Conservation (phyloP, 2,888 invertebrate genomes). For the Cosmorhoe ocellata region DNA sequence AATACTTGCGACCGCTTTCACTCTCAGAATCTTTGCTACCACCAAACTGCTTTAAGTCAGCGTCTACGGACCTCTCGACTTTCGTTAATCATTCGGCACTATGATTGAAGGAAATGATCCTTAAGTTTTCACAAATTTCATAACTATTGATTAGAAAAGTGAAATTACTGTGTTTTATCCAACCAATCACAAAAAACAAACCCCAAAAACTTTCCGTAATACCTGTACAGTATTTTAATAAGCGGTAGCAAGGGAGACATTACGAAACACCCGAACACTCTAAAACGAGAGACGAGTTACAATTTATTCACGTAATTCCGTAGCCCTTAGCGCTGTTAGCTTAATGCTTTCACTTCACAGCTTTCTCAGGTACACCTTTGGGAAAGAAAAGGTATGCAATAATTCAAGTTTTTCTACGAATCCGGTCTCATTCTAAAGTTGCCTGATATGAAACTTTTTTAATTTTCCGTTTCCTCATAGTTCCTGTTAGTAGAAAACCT, state of each 20-base stretch:
- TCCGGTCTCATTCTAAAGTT: conserved; percentile 19
- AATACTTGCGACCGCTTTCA: background rate
- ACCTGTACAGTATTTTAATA: conserved; percentile 7
- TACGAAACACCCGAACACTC: conserved; percentile 11
- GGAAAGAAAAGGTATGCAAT: conserved; percentile 19
- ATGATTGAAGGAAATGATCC: too few species aligned
- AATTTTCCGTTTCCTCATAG: background rate
- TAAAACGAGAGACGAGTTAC: conserved; percentile 19
- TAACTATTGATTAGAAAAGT: too few species aligned
- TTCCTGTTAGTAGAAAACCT: background rate
- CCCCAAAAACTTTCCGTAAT: background rate
- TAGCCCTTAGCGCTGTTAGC: conserved; percentile 22
- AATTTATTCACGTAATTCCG: conserved; percentile 29
- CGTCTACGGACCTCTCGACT: too few species aligned
- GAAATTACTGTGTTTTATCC: too few species aligned
- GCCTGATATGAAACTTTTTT: background rate
- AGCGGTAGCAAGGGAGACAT: conserved; percentile 15
- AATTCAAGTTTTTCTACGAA: conserved; percentile 10
- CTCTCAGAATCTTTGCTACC: background rate
- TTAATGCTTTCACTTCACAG: conserved; percentile 22
- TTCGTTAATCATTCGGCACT: too few species aligned
- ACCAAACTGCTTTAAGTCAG: too few species aligned
- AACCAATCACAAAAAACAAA: background rate
- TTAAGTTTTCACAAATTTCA: too few species aligned
- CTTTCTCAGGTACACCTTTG: conserved; percentile 12